Evolutionary conservation across 2,888 invertebrate genomes (phyloP).

Genomic region (Eumacrocentrus americanus): DNA sequence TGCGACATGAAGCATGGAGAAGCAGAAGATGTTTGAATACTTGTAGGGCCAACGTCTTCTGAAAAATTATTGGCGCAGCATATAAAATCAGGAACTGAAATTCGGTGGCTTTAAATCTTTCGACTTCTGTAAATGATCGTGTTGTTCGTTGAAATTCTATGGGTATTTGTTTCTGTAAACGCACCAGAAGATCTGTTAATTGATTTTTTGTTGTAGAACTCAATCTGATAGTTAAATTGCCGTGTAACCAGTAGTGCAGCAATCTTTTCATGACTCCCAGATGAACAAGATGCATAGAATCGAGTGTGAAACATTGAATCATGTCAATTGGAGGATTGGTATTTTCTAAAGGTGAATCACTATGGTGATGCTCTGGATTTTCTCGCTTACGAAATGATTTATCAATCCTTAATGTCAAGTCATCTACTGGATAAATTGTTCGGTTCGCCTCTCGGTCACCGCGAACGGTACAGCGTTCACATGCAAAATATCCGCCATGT

Average conservation of each 20-base stretch:
- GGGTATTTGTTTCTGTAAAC: conserved; percentile 11
- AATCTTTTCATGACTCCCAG: conserved; percentile 20
- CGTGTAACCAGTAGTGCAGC: neutral
- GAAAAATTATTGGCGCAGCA: conserved; percentile 21
- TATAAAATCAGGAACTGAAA: conserved; percentile 18
- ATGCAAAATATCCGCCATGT: conserved; percentile 25
- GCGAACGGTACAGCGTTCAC: conserved; percentile 24
- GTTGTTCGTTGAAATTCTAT: conserved; percentile 25
- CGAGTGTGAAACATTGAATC: conserved; percentile 18
- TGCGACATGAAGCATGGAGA: conserved; percentile 5
- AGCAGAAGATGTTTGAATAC: conserved; percentile 7
- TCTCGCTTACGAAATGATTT: conserved; percentile 25
- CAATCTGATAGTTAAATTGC: neutral
- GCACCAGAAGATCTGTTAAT: neutral
- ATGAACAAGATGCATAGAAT: conserved; percentile 30
- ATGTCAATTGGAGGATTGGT: conserved; percentile 25
- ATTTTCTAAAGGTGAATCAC: conserved; percentile 5
- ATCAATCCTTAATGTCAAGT: conserved; percentile 16
- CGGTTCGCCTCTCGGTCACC: conserved; percentile 5
- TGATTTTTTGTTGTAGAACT: neutral
- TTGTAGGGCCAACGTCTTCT: neutral
- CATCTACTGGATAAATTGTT: conserved; percentile 10
- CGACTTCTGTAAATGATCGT: neutral
- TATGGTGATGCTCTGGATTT: conserved; percentile 28
- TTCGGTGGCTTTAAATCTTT: conserved; percentile 14